Conservation (phyloP, 2,888 invertebrate genomes). For the Sarcophaga carnaria region DNA sequence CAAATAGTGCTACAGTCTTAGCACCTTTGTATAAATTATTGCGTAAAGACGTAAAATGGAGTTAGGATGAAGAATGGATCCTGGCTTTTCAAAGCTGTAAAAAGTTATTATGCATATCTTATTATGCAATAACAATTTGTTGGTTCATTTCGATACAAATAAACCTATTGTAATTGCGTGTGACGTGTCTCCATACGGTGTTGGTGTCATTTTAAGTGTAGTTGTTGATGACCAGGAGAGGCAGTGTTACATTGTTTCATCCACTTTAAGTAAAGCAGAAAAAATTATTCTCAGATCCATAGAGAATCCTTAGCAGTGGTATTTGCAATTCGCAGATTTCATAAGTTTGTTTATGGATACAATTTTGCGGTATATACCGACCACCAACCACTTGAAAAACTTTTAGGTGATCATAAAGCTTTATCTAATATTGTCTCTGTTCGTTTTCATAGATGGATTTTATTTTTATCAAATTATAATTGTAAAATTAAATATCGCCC, state of each 20-base stretch:
- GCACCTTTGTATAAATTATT: neutral
- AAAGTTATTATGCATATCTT: neutral
- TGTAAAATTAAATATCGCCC: constrained; percentile 30
- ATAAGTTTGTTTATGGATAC: constrained; percentile 42
- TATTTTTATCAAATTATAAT: constrained; percentile 60
- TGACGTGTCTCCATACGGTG: neutral
- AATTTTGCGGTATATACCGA: constrained; percentile 41
- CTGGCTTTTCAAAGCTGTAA: neutral
- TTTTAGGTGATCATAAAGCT: constrained; percentile 63
- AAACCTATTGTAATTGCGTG: neutral
- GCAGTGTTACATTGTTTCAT: constrained; percentile 27
- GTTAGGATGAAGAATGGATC: too few relatives aligned
- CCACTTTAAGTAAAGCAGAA: constrained; percentile 25
- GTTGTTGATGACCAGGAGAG: constrained; percentile 28
- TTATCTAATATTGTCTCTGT: constrained; percentile 45
- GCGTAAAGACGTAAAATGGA: too few relatives aligned
- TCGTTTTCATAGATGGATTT: constrained; percentile 9
- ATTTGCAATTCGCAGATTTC: neutral
- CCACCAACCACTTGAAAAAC: constrained; percentile 54
- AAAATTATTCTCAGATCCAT: constrained; percentile 8
- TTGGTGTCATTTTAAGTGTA: constrained; percentile 15
- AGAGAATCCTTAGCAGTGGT: neutral
- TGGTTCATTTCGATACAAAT: too few relatives aligned
- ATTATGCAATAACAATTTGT: too few relatives aligned
- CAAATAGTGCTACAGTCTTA: too few relatives aligned